These are phyloP conservation scores for Drosophila azteca DNA, from an alignment of 1,140 invertebrate species.

Conservation along the genomic window DNA sequence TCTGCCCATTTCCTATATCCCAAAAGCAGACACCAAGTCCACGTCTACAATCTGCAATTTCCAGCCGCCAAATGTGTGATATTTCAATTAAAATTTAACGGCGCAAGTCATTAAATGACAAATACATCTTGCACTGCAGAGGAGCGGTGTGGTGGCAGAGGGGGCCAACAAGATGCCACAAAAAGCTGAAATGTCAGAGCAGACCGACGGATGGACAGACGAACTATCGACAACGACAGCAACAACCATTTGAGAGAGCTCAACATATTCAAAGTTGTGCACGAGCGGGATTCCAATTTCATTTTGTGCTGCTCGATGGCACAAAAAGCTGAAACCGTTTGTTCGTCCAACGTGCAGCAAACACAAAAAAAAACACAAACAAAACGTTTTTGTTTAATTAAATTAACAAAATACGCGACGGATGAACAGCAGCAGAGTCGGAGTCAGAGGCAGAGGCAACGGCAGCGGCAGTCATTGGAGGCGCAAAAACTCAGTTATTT, in stretches of 20 bases:
- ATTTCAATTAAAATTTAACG: conserved; percentile 79
- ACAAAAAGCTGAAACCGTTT: conserved; percentile 34
- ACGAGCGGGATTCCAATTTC: conserved; percentile 67
- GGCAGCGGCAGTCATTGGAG: not conserved
- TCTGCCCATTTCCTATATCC: not conserved
- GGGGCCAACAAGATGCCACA: conserved; percentile 18
- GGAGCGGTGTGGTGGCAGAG: not conserved
- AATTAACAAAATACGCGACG: conserved; percentile 79
- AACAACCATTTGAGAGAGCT: conserved; percentile 33
- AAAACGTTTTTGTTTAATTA: conserved; percentile 81
- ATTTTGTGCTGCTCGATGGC: conserved; percentile 33
- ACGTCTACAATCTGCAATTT: conserved; percentile 42
- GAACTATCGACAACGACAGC: conserved; percentile 38
- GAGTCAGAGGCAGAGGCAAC: too few species aligned
- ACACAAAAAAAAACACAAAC: conserved; percentile 71
- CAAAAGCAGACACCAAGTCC: not conserved
- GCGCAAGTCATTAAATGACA: conserved; percentile 75
- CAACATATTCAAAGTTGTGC: conserved; percentile 78
- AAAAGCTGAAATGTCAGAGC: conserved; percentile 49
- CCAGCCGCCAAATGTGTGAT: conserved; percentile 64
- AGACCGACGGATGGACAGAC: conserved; percentile 35
- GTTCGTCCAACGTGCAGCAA: conserved; percentile 15
- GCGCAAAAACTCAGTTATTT: conserved; percentile 72
- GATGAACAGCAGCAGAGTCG: conserved; percentile 25
- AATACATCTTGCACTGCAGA: conserved; percentile 44